These are phyloP conservation scores for Pteropus alecto DNA, from an alignment of 2,113 vertebrate genomes.

Conservation along the genomic window DNA sequence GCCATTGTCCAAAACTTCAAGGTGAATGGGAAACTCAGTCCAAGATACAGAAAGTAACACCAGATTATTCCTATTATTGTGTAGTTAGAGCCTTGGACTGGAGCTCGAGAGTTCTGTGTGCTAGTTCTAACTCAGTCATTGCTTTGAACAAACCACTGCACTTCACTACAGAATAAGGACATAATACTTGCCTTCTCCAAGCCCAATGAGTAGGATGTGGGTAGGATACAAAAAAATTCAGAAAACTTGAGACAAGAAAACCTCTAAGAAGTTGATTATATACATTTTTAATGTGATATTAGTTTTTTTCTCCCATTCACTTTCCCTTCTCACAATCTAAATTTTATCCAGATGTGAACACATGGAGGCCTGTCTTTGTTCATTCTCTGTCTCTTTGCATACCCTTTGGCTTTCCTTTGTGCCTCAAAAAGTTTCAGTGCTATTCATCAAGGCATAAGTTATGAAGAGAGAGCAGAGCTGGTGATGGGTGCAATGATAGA, in stretches of 20 bases:
- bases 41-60: background rate
- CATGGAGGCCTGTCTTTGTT: background rate
- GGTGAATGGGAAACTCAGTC: background rate
- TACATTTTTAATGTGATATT: background rate
- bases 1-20: background rate
- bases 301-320: background rate
- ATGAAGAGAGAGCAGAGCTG: background rate
- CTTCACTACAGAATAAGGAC: background rate
- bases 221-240: background rate
- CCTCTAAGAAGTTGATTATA: background rate
- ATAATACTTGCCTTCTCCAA: background rate
- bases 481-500: background rate
- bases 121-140: background rate
- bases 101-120: background rate
- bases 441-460: background rate
- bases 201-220: background rate
- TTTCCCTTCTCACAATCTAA: conserved; percentile 34
- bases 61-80: background rate
- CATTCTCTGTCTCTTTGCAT: background rate
- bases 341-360: conserved; percentile 60
- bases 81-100: background rate
- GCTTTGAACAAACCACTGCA: background rate
- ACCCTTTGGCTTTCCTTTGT: conserved; percentile 11
- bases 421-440: background rate
- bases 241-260: background rate